These are phyloP conservation scores for Oligia strigilis DNA, from an alignment of 2,888 invertebrate species.

Conservation along the genomic window DNA sequence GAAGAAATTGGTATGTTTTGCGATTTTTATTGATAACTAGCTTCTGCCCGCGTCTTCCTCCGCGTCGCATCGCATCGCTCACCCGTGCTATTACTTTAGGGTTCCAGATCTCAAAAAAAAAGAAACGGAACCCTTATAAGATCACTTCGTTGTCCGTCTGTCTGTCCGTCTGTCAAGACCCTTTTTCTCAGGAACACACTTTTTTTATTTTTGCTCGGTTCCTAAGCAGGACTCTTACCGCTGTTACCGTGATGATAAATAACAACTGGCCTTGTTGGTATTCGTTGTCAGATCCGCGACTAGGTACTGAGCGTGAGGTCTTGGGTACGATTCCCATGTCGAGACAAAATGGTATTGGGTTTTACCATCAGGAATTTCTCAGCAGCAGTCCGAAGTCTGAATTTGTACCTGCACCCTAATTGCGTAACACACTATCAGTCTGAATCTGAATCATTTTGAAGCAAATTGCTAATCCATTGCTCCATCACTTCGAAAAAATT, in stretches of 20 bases:
- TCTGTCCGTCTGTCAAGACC: no score
- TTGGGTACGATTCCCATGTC: neutral
- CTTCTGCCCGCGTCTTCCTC: neutral
- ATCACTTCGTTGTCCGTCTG: no score
- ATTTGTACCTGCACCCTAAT: neutral
- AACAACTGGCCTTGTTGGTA: neutral
- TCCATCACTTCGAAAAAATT: no score
- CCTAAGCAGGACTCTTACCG: neutral
- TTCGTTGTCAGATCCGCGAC: neutral
- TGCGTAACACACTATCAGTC: no score
- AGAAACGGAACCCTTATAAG: no score
- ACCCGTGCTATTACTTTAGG: no score
- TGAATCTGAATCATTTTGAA: no score
- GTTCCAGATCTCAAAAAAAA: no score
- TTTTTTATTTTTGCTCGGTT: neutral
- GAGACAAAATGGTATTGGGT: neutral
- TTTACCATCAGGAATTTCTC: neutral
- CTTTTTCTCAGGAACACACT: no score
- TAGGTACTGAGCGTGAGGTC: neutral
- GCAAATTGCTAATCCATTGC: no score
- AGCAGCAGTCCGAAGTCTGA: neutral
- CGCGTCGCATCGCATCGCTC: neutral
- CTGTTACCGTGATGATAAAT: neutral
- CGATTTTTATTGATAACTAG: neutral
- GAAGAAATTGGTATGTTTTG: constrained; percentile 77